Conservation (phyloP, 2,888 invertebrate species). For the Euzophera pinguis region DNA sequence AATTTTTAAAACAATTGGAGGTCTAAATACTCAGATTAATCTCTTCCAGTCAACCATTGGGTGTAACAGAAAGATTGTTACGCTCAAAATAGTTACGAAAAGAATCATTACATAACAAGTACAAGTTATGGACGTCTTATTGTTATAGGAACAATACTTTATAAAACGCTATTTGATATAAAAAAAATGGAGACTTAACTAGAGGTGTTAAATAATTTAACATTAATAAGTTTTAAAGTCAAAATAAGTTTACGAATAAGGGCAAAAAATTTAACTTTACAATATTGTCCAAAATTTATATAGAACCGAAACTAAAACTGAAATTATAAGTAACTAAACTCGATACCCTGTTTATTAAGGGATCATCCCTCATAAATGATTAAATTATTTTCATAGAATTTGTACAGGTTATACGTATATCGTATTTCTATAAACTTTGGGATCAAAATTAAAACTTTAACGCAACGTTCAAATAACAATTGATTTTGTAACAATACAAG, state of each 20-base stretch:
- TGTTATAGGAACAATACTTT: no score
- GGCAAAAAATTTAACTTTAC: slow-evolving; percentile 36
- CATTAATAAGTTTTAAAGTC: neutral
- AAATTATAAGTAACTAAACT: slow-evolving; percentile 36
- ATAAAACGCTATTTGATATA: no score
- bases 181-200: neutral
- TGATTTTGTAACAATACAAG: neutral
- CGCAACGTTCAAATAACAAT: neutral
- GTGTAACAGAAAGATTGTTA: no score
- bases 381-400: slow-evolving; percentile 26
- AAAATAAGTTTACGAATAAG: slow-evolving; percentile 44
- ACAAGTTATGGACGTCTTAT: no score
- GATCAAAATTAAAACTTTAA: slow-evolving; percentile 3
- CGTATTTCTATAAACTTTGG: slow-evolving; percentile 18
- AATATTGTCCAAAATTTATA: slow-evolving; percentile 65
- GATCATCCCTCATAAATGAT: slow-evolving; percentile 29
- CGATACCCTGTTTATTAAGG: slow-evolving; percentile 59
- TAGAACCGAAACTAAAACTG: slow-evolving; percentile 35
- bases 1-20: no score
- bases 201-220: neutral
- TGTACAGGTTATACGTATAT: slow-evolving; percentile 43
- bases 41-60: no score
- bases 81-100: no score
- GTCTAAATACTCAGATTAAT: no score
- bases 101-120: no score